Percentiles rank a stretch among this genome's conserved stretches.
Evolutionary conservation across 1,140 invertebrate genomes (phyloP).

Genomic region (Dolichoris vasculosae): DNA sequence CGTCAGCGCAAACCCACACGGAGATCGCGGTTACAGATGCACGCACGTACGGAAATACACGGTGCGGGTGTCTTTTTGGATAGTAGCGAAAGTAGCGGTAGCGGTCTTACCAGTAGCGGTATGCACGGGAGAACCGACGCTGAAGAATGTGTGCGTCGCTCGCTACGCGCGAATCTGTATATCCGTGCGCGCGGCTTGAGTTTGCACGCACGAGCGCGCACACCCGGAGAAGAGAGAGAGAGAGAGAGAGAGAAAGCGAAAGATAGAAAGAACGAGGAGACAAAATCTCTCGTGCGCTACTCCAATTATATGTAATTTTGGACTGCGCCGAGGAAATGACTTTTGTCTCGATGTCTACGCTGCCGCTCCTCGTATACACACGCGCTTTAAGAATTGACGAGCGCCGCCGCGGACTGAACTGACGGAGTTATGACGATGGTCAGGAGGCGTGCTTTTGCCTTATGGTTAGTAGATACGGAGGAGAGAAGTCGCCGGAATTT

Average conservation of each 20-base stretch:
- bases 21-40: neutral
- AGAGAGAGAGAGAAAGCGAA: conserved; percentile 5
- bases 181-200: neutral
- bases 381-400: conserved; percentile 44
- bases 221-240: neutral
- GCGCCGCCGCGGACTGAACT: neutral
- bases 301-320: conserved; percentile 55
- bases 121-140: neutral
- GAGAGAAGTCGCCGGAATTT: conserved; percentile 21
- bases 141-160: neutral
- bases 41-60: conserved; percentile 25
- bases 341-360: conserved; percentile 51
- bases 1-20: neutral
- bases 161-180: neutral
- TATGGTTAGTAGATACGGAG: conserved; percentile 36
- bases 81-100: neutral
- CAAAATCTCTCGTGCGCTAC: conserved; percentile 48
- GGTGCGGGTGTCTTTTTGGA: conserved; percentile 4
- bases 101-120: neutral
- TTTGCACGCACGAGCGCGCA: neutral
- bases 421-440: conserved; percentile 31
- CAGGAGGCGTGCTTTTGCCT: conserved; percentile 19
- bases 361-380: conserved; percentile 40
- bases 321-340: conserved; percentile 52
- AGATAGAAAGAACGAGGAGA: conserved; percentile 24